Evolutionary conservation across 2,113 vertebrate genomes (phyloP).

Genomic region (Phalacrocorax aristotelis): DNA sequence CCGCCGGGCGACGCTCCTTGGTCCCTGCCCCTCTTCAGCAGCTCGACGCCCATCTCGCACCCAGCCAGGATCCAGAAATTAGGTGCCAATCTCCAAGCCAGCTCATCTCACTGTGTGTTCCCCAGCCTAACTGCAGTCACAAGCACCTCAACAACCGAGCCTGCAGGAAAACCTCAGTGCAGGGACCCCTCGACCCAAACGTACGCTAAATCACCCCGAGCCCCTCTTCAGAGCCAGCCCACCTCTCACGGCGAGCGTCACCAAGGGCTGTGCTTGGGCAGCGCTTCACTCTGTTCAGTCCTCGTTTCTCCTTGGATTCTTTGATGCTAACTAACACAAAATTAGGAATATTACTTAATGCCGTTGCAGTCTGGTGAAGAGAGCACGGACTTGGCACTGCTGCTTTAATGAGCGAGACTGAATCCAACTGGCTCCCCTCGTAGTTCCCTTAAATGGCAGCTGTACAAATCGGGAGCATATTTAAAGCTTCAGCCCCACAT

Average conservation of each 20-base stretch:
- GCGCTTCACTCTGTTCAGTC: neutral
- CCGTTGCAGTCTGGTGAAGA: neutral
- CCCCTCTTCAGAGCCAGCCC: neutral
- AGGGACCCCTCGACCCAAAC: neutral
- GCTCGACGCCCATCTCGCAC: neutral
- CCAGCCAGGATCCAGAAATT: neutral
- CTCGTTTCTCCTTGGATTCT: neutral
- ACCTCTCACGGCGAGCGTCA: accelerated
- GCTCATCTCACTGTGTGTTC: neutral
- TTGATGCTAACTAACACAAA: neutral
- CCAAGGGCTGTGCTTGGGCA: neutral
- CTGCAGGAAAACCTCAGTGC: neutral
- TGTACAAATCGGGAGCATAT: neutral
- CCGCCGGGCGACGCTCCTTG: neutral
- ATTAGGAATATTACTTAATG: neutral
- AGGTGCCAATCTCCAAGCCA: neutral
- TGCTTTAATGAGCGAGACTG: neutral
- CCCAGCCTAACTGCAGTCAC: neutral
- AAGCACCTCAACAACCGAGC: neutral
- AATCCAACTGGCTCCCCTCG: neutral
- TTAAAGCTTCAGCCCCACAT: neutral
- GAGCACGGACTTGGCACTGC: neutral
- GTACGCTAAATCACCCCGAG: neutral
- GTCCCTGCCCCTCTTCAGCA: neutral
- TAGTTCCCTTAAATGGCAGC: neutral